These are phyloP conservation scores for Koerneria pararmatus DNA, from an alignment of 2,888 invertebrate genomes.

Conservation along the genomic window DNA sequence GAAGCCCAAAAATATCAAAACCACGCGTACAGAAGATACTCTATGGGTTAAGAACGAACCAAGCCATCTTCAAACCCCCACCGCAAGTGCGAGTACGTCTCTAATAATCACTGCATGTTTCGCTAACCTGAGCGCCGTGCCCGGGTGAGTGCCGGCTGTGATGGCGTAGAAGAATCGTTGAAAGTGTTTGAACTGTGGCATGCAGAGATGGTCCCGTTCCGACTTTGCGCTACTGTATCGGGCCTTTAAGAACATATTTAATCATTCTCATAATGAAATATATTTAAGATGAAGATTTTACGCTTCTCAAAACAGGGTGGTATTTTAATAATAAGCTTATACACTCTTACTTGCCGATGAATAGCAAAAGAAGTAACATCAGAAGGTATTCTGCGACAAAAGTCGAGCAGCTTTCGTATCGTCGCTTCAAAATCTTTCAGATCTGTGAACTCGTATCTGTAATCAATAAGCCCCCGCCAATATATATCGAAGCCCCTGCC, in stretches of 20 bases:
- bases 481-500: no score
- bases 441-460: slow-evolving; percentile 38
- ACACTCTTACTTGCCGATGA: neutral
- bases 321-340: neutral
- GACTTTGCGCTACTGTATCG: slow-evolving; percentile 35
- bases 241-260: slow-evolving; percentile 25
- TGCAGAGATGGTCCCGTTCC: slow-evolving; percentile 32
- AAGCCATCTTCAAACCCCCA: no score
- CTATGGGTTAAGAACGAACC: no score
- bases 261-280: neutral
- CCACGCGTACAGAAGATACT: no score
- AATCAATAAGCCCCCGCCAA: no score
- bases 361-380: neutral
- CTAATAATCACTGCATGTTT: neutral
- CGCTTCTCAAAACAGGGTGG: neutral
- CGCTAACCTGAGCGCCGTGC: slow-evolving; percentile 34
- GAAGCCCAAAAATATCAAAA: no score
- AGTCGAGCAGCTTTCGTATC: slow-evolving; percentile 34
- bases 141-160: slow-evolving; percentile 38
- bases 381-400: slow-evolving; percentile 17
- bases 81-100: no score
- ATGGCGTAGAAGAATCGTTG: slow-evolving; percentile 41
- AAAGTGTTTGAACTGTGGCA: slow-evolving; percentile 35
- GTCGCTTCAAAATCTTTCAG: slow-evolving; percentile 39
- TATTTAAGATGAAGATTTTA: neutral